A percentile compares a stretch with the other conserved stretches of the same genome.
phyloP scores from a whole-genome alignment of 2,888 invertebrate genomes.

The Brenthis hecate region DNA sequence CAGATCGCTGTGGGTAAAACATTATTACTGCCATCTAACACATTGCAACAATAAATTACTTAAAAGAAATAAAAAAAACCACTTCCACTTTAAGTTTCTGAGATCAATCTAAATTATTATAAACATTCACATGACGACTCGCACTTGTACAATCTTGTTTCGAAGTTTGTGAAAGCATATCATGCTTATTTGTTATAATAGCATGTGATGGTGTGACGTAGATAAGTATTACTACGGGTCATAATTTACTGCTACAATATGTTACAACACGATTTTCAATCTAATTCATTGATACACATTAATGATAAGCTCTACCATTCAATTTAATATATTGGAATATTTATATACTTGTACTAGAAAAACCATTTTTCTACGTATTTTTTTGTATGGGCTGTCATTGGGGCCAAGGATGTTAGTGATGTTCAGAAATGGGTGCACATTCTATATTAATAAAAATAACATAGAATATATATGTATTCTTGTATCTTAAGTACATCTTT shows the following conservation, averaged over 20 bases:
- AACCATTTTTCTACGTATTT: neutral
- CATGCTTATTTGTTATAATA: no score
- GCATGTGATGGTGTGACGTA: neutral
- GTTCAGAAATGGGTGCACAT: neutral
- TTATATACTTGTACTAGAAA: constrained; percentile 11
- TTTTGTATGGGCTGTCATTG: neutral
- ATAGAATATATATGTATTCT: constrained; percentile 5
- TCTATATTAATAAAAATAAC: neutral
- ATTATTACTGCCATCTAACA: constrained; percentile 1
- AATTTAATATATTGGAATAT: constrained; percentile 11
- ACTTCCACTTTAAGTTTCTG: no score
- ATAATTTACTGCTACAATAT: constrained; percentile 1
- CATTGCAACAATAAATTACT: constrained; percentile 5
- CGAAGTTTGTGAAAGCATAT: no score
- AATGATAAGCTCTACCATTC: constrained; percentile 12
- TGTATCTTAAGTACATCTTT: constrained; percentile 3
- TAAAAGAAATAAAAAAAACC: no score
- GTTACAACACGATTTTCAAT: constrained; percentile 10
- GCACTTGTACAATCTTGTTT: no score
- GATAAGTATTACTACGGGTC: neutral
- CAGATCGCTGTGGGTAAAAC: neutral
- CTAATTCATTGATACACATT: constrained; percentile 4
- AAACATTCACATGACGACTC: no score
- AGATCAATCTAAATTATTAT: no score
- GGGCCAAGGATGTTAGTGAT: constrained; percentile 2